These are phyloP conservation scores for Holothuria scabra DNA, from an alignment of 53 echinoderm and acorn worm species.

Conservation along the genomic window DNA sequence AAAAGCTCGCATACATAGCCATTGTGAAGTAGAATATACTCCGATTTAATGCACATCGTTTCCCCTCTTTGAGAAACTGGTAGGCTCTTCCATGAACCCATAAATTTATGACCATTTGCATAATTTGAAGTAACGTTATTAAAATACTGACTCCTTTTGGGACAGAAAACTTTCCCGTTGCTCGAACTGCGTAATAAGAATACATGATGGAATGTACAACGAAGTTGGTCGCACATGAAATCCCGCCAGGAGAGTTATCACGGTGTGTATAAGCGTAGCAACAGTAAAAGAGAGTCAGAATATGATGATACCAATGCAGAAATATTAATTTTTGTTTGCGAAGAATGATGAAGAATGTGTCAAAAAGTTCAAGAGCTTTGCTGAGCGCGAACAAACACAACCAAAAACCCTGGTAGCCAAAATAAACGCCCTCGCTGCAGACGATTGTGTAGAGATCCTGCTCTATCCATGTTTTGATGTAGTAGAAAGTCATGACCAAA, in stretches of 20 bases:
- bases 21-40: constrained; percentile 39
- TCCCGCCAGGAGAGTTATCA: constrained; percentile 76
- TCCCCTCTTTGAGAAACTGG: constrained; percentile 11
- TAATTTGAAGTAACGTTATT: constrained; percentile 59
- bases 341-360: constrained; percentile 55
- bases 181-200: constrained; percentile 68
- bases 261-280: constrained; percentile 43
- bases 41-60: constrained; percentile 34
- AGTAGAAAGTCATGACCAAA: constrained; percentile 14
- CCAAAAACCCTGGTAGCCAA: constrained; percentile 46
- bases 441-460: neutral
- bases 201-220: constrained; percentile 70
- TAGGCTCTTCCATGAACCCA: constrained; percentile 43
- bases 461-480: too few species aligned
- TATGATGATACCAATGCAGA: constrained; percentile 70
- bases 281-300: constrained; percentile 51
- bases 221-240: constrained; percentile 58
- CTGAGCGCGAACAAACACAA: constrained; percentile 42
- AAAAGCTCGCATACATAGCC: constrained; percentile 58
- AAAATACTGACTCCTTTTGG: constrained; percentile 56
- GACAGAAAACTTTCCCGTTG: constrained; percentile 44
- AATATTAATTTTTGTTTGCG: constrained; percentile 58
- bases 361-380: constrained; percentile 49
- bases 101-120: constrained; percentile 62
- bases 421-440: neutral